phyloP scores from a whole-genome alignment of 1,140 invertebrate genomes.

The Danaus plexippus region DNA sequence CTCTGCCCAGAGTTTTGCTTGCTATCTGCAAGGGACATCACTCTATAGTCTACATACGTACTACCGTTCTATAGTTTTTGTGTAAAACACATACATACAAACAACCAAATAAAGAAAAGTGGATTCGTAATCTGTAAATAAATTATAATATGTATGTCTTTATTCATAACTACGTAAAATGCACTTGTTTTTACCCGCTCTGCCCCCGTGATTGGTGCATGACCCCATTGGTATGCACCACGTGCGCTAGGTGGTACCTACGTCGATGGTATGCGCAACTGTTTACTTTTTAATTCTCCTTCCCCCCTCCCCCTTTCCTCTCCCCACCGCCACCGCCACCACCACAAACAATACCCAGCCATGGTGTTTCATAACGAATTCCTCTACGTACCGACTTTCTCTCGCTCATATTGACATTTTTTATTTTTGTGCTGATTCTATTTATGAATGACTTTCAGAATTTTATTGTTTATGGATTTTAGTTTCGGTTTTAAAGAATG shows the following conservation, averaged over 20 bases:
- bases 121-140: too few relatives aligned
- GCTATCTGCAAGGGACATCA: too few relatives aligned
- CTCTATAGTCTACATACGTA: too few relatives aligned
- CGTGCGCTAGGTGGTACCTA: constrained; percentile 43
- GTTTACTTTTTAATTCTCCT: constrained; percentile 62
- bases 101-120: too few relatives aligned
- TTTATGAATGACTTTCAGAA: too few relatives aligned
- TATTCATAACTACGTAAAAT: constrained; percentile 4
- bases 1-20: too few relatives aligned
- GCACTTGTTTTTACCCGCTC: constrained; percentile 62
- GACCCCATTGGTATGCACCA: constrained; percentile 67
- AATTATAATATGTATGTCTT: too few relatives aligned
- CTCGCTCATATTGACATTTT: constrained; percentile 19
- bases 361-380: constrained; percentile 32
- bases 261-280: constrained; percentile 63
- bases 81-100: too few relatives aligned
- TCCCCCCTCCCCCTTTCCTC: constrained; percentile 10
- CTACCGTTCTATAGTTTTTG: too few relatives aligned
- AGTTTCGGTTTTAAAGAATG: too few relatives aligned
- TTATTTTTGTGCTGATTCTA: constrained; percentile 2
- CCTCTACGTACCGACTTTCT: constrained; percentile 14
- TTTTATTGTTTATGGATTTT: too few relatives aligned
- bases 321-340: constrained; percentile 17
- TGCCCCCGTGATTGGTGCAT: constrained; percentile 55
- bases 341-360: constrained; percentile 61